These are phyloP conservation scores for Lampris incognitus DNA, from an alignment of 2,113 vertebrate genomes.

Conservation along the genomic window DNA sequence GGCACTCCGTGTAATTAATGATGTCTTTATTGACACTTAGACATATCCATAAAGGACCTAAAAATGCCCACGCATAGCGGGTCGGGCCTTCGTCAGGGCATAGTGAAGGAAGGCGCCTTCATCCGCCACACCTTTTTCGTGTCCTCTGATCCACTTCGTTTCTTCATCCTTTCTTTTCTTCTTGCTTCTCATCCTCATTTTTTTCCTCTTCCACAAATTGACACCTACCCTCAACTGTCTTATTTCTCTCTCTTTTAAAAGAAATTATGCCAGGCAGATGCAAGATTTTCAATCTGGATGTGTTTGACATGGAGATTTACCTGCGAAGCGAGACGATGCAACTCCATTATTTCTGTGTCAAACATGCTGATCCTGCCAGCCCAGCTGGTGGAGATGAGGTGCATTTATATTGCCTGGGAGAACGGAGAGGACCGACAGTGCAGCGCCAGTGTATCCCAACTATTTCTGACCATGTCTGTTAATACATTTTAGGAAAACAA, in stretches of 20 bases:
- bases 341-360: slow-evolving; percentile 55
- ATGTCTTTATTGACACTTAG: too few relatives aligned
- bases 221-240: neutral
- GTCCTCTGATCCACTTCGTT: slow-evolving; percentile 12
- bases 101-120: neutral
- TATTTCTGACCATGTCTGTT: slow-evolving; percentile 27
- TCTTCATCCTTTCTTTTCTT: slow-evolving; percentile 13
- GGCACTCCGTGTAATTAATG: too few relatives aligned
- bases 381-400: slow-evolving; percentile 25
- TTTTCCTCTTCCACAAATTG: neutral
- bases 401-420: slow-evolving; percentile 31
- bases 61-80: too few relatives aligned
- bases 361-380: slow-evolving; percentile 12
- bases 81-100: too few relatives aligned
- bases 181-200: slow-evolving; percentile 12
- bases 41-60: too few relatives aligned
- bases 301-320: slow-evolving; percentile 40
- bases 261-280: slow-evolving; percentile 32
- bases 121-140: slow-evolving; percentile 9
- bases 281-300: slow-evolving; percentile 31
- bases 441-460: neutral
- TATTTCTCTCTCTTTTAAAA: slow-evolving; percentile 22
- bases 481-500: slow-evolving; percentile 19
- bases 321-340: slow-evolving; percentile 41
- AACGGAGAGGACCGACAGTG: slow-evolving; percentile 6